Conservation (phyloP, 2,888 invertebrate species). For the Hofmannophila pseudospretella region DNA sequence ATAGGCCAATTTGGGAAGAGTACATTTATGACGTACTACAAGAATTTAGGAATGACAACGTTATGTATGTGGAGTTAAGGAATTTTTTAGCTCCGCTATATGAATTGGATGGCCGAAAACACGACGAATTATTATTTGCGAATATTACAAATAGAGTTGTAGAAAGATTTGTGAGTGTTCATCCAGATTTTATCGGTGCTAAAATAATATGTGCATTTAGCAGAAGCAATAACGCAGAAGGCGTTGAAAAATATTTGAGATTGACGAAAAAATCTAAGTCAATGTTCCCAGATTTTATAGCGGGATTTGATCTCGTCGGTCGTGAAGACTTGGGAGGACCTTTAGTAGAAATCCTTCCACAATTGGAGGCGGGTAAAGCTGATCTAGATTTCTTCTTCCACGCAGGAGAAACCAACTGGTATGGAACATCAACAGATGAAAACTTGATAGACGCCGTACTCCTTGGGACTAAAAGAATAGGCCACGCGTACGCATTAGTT, state of each 20-base stretch:
- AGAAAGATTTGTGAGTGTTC: conserved; percentile 74
- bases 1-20: conserved; percentile 81
- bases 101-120: conserved; percentile 80
- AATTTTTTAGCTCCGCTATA: conserved; percentile 80
- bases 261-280: conserved; percentile 56
- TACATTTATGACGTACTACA: conserved; percentile 81
- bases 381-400: conserved; percentile 84
- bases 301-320: conserved; percentile 89
- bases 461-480: conserved; percentile 84
- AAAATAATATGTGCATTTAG: conserved; percentile 82
- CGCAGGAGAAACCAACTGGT: conserved; percentile 90
- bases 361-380: conserved; percentile 64
- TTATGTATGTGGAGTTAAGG: conserved; percentile 85
- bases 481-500: conserved; percentile 85
- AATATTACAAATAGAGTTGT: conserved; percentile 73
- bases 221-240: conserved; percentile 57
- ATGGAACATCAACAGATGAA: conserved; percentile 80
- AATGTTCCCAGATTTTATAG: conserved; percentile 81
- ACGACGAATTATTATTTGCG: conserved; percentile 72
- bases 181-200: conserved; percentile 82
- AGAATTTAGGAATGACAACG: conserved; percentile 81
- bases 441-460: conserved; percentile 87
- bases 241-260: conserved; percentile 65
- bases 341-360: conserved; percentile 75
- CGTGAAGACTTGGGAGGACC: conserved; percentile 86